Evolutionary conservation across 2,888 invertebrate species (phyloP).

Genomic region (Cinara cedri): DNA sequence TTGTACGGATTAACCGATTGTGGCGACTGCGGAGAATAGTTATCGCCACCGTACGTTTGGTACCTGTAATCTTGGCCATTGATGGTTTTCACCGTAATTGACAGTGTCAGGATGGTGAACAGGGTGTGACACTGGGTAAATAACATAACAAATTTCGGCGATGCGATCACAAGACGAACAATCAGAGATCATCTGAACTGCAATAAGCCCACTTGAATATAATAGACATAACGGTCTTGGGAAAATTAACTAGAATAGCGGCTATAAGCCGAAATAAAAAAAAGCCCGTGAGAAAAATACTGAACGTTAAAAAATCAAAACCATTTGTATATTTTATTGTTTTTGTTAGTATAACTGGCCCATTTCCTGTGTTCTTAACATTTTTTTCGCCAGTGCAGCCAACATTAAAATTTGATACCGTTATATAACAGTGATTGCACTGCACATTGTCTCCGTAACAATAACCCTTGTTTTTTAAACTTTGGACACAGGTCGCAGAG

Average conservation of each 20-base stretch:
- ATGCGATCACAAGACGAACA: background rate
- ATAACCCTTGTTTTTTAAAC: no score
- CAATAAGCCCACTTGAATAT: background rate
- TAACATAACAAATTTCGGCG: constrained; percentile 39
- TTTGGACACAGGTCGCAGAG: no score
- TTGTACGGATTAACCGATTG: constrained; percentile 15
- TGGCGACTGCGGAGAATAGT: background rate
- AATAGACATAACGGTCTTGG: constrained; percentile 17
- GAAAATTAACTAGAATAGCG: background rate
- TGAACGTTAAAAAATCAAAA: constrained; percentile 43
- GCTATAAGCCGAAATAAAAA: background rate
- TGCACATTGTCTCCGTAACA: no score
- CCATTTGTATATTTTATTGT: constrained; percentile 18
- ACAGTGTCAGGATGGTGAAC: background rate
- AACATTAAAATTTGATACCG: background rate
- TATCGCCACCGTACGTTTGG: background rate
- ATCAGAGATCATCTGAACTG: background rate
- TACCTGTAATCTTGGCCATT: constrained; percentile 42
- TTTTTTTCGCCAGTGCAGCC: constrained; percentile 1
- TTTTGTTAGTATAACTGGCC: background rate
- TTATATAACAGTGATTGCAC: no score
- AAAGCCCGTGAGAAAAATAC: constrained; percentile 13
- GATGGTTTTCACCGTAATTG: background rate
- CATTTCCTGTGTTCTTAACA: constrained; percentile 25
- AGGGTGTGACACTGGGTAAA: constrained; percentile 40